Base-by-base conservation (phyloP, 1,140 invertebrate species). In the Saxidomus purpurata region DNA sequence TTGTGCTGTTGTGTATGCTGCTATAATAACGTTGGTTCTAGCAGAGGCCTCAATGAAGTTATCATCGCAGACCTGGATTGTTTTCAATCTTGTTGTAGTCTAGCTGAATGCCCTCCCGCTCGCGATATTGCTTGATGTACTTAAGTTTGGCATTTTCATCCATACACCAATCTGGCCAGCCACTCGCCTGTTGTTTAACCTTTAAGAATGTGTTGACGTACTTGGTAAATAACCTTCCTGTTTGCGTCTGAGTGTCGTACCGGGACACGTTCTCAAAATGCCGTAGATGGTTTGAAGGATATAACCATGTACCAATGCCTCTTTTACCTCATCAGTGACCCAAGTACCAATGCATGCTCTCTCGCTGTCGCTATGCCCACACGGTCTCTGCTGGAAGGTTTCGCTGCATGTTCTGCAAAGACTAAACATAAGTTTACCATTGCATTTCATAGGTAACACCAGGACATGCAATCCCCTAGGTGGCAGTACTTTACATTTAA, bases 51-150 rank as follows among this genome's bases (percentile, higher is more conserved):
- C 59, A 28, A 63, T 28, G 15, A 63, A 63, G n/a, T 63, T 25
- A 4, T 25, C n/a, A 28, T 63, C 28, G n/a, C 28, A 89, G 38
- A 22, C 94, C 95, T 0, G 93, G 89, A 87, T 96, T 96, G 76
- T 93, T 88, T 43, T 61, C 80, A 55, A 96, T 95, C 49, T 94
- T 93, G 31, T 90, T 55, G 4, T n/a, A 55, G 34, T 96, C 93
- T 34, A 96, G 81, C 19, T 67, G 38, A 49, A 96, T 88, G 22
- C 93, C 94, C 91, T 96, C 94, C 13, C 87, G 74, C 43, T 19
- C 15, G 2, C 34, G 4, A 63, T 88, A 88, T 13, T 49, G 22
- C 8, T n/a, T 11, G 0, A 96, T 92, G 84, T 96, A 96, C 91
- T 69, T 67, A 9, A 43, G 17, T n/a, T 49, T 55, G 47, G 86